Percentiles rank a stretch among this genome's conserved stretches.
Evolutionary conservation across 2,888 invertebrate species (phyloP).

Genomic region (Tenthredo livida): DNA sequence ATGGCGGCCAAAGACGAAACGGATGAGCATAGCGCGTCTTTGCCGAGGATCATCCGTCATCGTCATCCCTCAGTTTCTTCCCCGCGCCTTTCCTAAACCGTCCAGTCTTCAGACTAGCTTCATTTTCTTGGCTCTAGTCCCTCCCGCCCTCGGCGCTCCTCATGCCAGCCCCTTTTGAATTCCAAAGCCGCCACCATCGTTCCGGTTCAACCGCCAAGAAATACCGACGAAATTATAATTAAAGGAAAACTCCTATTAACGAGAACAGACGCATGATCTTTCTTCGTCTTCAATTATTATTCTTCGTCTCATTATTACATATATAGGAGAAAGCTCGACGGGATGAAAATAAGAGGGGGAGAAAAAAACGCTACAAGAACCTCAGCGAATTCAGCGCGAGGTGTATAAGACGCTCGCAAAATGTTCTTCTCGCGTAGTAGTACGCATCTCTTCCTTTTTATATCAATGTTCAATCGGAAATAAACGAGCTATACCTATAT

Average conservation of each 20-base stretch:
- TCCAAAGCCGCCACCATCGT: conserved; percentile 72
- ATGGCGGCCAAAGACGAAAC: conserved; percentile 76
- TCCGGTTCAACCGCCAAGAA: conserved; percentile 63
- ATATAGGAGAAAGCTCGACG: background rate
- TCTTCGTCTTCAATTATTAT: background rate
- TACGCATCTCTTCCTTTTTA: background rate
- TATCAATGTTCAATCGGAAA: conserved; percentile 4
- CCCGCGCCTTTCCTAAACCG: conserved; percentile 58
- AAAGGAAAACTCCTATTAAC: conserved; percentile 57
- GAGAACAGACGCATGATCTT: conserved; percentile 18
- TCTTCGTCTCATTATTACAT: no score
- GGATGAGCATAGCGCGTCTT: conserved; percentile 61
- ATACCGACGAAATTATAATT: conserved; percentile 60
- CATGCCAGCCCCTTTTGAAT: conserved; percentile 68
- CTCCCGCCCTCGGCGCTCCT: conserved; percentile 62
- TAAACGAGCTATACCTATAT: background rate
- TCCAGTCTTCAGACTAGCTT: conserved; percentile 59
- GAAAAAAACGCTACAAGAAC: background rate
- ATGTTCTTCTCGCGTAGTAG: background rate
- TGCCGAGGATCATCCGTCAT: conserved; percentile 77
- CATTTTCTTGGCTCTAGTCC: conserved; percentile 71
- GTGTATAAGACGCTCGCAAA: background rate
- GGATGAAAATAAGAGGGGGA: background rate
- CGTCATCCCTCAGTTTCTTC: conserved; percentile 72
- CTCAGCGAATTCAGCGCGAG: conserved; percentile 20